Percentiles rank a stretch among this genome's conserved stretches.
These are phyloP conservation scores for Plutella xylostella DNA, from an alignment of 2,888 invertebrate species.

Conservation along the genomic window DNA sequence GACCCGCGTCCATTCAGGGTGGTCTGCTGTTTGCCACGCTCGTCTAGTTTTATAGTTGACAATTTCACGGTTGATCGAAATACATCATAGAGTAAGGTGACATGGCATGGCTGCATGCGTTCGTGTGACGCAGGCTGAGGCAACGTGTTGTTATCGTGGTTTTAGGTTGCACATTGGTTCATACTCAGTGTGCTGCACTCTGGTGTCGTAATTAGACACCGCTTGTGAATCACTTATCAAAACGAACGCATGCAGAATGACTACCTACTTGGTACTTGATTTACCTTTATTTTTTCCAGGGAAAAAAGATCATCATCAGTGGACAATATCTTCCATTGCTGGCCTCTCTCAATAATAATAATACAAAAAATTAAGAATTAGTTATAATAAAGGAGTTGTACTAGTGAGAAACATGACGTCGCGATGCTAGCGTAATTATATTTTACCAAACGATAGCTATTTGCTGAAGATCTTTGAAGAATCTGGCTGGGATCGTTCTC, in stretches of 20 bases:
- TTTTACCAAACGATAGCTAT: too few relatives aligned
- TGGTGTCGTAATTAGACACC: neutral
- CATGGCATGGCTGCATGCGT: neutral
- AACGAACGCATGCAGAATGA: too few relatives aligned
- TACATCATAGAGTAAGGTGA: slow-evolving; percentile 12
- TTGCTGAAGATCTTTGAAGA: too few relatives aligned
- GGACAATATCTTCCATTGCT: too few relatives aligned
- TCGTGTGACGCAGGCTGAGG: neutral
- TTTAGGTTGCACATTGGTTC: neutral
- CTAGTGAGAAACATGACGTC: too few relatives aligned
- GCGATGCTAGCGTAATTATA: too few relatives aligned
- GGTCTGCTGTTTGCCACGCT: slow-evolving; percentile 23
- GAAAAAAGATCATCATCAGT: too few relatives aligned
- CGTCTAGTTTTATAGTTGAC: slow-evolving; percentile 9
- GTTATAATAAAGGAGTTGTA: too few relatives aligned
- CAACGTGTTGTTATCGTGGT: neutral
- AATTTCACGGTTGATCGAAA: slow-evolving; percentile 21
- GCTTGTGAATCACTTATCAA: slow-evolving; percentile 3
- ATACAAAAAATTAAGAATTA: too few relatives aligned
- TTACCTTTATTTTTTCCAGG: too few relatives aligned
- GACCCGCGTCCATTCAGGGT: slow-evolving; percentile 27
- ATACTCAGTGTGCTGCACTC: neutral
- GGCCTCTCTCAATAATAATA: too few relatives aligned
- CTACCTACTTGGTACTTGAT: too few relatives aligned
- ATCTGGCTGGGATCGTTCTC: slow-evolving; percentile 1